Base-by-base conservation (phyloP, 1,140 invertebrate genomes). In the Phthorimaea operculella region DNA sequence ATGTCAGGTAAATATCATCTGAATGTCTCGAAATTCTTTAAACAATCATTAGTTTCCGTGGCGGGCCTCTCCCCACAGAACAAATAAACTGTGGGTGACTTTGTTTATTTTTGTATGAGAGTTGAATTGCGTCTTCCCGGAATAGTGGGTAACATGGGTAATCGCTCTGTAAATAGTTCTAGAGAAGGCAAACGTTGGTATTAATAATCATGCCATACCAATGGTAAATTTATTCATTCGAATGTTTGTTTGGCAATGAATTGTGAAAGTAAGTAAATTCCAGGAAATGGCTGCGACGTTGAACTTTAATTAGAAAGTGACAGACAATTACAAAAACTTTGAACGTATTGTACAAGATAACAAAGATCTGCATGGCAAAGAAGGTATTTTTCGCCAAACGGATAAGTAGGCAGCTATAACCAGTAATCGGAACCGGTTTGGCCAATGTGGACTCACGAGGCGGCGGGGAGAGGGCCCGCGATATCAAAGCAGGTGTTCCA, bases 341-440 rank as follows among this genome's bases (percentile, higher is more conserved):
- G 36, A 9, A 39, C 1, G 36, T 39, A 39, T 39, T 39, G 36
- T 47, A 47, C 44, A 16, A 47, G 16, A 47, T 47, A 15, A 47
- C 14, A 57, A 7, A 57, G 63, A 68, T 71, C 68, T 68, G 68
- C 62, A 71, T 28, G 21, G 21, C 56, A 68, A 62, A 66, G 68
- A 76, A 66, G 71, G 78, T 73, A 68, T 76, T 79, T 82, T 78
- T 75, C 76, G 77, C 77, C 73, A 80, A 79, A 80, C 70, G 70
- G 63, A 76, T 78, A 74, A 74, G 72, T 74, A 72, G 69, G 71
- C 67, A 73, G 71, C 66, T 72, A 72, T 61, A 76, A 79, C 78
- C 76, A 70, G 78, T 79, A 83, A 79, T 79, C 70, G 68, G 64
- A 83, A 83, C 80, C 80, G 76, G 80, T 83, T 83, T 74, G 51